A percentile compares a stretch with the other conserved stretches of the same genome.
Evolutionary conservation across 1,140 invertebrate genomes (phyloP).

Genomic region (Scaptomyza graminum): DNA sequence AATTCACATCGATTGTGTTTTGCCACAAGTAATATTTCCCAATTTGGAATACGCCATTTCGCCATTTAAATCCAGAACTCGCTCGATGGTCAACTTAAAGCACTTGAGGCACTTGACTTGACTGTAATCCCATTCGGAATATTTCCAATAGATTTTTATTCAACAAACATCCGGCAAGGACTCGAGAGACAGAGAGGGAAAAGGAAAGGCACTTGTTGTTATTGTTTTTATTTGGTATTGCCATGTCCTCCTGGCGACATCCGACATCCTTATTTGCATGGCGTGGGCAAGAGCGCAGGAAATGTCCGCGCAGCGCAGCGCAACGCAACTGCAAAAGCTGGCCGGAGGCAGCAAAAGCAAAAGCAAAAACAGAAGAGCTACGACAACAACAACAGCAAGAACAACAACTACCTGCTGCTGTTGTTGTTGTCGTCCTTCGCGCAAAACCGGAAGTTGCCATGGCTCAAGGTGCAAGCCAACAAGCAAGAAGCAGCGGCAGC

Average conservation of each 20-base stretch:
- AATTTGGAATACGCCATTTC: too few species aligned
- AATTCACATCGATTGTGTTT: too few species aligned
- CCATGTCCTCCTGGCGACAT: slow-evolving; percentile 64
- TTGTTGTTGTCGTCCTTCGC: slow-evolving; percentile 67
- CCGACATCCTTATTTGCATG: slow-evolving; percentile 71
- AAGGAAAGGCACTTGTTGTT: slow-evolving; percentile 55
- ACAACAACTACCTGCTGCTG: slow-evolving; percentile 66
- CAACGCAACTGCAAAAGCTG: slow-evolving; percentile 32
- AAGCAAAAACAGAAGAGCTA: slow-evolving; percentile 22
- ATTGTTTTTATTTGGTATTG: slow-evolving; percentile 43
- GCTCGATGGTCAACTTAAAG: background rate
- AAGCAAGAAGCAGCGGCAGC: slow-evolving; percentile 31
- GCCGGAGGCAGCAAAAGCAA: background rate
- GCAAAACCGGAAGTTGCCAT: slow-evolving; percentile 78
- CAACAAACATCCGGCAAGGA: slow-evolving; percentile 54
- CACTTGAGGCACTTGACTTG: slow-evolving; percentile 35
- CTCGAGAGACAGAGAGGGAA: slow-evolving; percentile 1
- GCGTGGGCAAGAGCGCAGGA: slow-evolving; percentile 62
- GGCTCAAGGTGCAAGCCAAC: slow-evolving; percentile 77
- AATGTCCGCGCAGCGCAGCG: slow-evolving; percentile 55
- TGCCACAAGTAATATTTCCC: background rate
- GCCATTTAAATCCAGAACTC: too few species aligned
- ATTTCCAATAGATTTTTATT: slow-evolving; percentile 49
- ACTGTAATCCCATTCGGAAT: slow-evolving; percentile 8
- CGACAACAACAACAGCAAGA: slow-evolving; percentile 13